phyloP scores from a whole-genome alignment of 2,113 vertebrate species.

The Corapipo altera region DNA sequence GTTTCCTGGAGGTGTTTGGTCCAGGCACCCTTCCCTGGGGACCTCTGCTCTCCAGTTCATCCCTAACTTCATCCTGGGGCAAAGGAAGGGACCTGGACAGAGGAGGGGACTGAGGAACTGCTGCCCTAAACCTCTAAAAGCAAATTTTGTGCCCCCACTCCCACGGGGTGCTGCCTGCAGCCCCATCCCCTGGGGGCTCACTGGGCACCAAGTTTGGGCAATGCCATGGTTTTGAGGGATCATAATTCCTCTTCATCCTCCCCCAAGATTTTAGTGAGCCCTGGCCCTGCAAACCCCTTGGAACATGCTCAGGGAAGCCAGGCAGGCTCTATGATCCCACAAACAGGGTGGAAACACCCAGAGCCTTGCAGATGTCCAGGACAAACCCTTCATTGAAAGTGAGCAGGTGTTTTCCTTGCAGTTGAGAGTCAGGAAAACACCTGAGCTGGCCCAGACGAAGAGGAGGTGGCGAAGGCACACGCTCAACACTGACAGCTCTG shows the following conservation, averaged over 20 bases:
- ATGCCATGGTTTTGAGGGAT: fast-evolving
- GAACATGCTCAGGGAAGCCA: not conserved
- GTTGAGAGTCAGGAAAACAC: conserved; percentile 20
- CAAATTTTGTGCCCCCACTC: fast-evolving
- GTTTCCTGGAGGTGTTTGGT: fast-evolving
- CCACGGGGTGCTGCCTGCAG: not conserved
- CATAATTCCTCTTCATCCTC: not conserved
- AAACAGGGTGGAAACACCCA: not conserved
- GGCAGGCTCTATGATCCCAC: not conserved
- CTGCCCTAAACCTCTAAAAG: not conserved
- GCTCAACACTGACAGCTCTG: not conserved
- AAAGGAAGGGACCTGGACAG: not conserved
- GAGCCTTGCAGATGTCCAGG: fast-evolving
- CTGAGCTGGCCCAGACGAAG: not conserved
- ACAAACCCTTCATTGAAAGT: not conserved
- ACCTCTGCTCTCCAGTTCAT: not conserved
- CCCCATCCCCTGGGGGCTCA: fast-evolving
- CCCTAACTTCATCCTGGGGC: not conserved
- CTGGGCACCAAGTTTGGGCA: fast-evolving
- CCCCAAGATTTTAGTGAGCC: not conserved
- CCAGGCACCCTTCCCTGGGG: not conserved
- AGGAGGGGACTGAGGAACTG: not conserved
- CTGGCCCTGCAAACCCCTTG: fast-evolving
- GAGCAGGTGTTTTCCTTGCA: not conserved
- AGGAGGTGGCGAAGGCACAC: not conserved